phyloP scores from a whole-genome alignment of 2,888 invertebrate species.

The Ectemnius cavifrons region DNA sequence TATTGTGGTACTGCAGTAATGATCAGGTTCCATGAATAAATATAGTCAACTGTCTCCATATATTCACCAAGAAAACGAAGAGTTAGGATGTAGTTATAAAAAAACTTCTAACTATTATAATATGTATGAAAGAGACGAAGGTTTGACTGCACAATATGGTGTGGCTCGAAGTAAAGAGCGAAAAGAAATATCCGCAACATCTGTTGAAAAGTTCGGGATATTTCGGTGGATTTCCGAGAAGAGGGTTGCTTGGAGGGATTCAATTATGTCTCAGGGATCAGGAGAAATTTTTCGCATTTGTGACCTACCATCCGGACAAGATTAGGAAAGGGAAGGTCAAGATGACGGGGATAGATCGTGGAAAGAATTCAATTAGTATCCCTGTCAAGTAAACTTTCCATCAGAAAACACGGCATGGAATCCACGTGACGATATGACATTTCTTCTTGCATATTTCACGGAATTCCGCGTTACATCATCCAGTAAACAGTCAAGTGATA shows the following conservation, averaged over 20 bases:
- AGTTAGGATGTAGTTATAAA: too few species aligned
- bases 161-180: too few species aligned
- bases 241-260: background rate
- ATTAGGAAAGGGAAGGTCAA: constrained; percentile 24
- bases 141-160: too few species aligned
- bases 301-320: constrained; percentile 3
- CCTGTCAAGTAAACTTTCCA: background rate
- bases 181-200: background rate
- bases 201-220: background rate
- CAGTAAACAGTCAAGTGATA: background rate
- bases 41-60: too few species aligned
- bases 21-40: too few species aligned
- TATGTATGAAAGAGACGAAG: too few species aligned
- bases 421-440: background rate
- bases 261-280: background rate
- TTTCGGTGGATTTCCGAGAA: background rate
- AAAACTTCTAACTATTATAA: too few species aligned
- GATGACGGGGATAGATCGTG: constrained; percentile 23
- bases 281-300: constrained; percentile 37
- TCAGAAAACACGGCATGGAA: background rate
- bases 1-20: too few species aligned
- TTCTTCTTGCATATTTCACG: background rate
- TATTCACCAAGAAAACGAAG: too few species aligned
- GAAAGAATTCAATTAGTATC: constrained; percentile 36
- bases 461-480: background rate